Evolutionary conservation across 2,113 vertebrate genomes (phyloP).

Genomic region (Neolamprologus tretocephalus): DNA sequence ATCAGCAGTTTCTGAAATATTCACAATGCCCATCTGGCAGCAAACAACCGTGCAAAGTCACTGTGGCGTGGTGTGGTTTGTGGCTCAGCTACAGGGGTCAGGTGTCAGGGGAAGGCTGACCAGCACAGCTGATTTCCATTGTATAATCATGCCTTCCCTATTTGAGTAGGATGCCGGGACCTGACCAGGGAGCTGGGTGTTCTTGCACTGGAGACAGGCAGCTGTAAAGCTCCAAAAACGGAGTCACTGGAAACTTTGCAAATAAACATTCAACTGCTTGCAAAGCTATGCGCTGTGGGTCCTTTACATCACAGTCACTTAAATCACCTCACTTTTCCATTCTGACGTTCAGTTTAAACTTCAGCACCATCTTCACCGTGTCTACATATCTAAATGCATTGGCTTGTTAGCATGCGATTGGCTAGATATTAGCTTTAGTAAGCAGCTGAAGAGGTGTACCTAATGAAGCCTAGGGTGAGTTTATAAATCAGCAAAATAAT

Average conservation of each 20-base stretch:
- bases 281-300: accelerated
- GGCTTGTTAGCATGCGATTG: background rate
- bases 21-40: background rate
- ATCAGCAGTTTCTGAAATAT: background rate
- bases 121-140: background rate
- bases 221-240: accelerated
- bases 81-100: background rate
- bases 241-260: background rate
- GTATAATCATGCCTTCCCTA: background rate
- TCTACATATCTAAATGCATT: background rate
- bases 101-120: background rate
- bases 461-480: background rate
- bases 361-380: background rate
- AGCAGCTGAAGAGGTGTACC: background rate
- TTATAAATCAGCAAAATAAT: background rate
- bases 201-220: background rate
- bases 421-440: background rate
- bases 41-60: background rate
- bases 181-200: background rate
- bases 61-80: background rate
- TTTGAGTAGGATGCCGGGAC: background rate
- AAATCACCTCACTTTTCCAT: background rate
- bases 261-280: background rate
- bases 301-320: background rate
- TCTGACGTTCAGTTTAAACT: background rate